These are phyloP conservation scores for Pterocles burchelli DNA, from an alignment of 2,113 vertebrate genomes.

Conservation along the genomic window DNA sequence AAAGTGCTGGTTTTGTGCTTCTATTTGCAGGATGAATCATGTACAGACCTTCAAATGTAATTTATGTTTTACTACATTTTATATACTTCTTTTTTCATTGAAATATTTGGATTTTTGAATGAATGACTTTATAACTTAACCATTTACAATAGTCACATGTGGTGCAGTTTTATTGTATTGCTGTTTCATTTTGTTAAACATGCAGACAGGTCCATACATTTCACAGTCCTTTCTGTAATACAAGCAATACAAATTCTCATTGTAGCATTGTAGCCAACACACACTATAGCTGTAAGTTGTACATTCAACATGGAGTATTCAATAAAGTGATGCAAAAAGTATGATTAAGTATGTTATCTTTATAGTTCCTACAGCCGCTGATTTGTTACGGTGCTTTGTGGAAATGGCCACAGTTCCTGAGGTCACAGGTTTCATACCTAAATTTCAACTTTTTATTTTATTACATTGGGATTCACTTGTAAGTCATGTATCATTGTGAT, in stretches of 20 bases:
- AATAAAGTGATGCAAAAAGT: conserved; percentile 77
- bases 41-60: conserved; percentile 86
- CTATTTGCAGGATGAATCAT: conserved; percentile 70
- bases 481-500: background rate
- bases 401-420: background rate
- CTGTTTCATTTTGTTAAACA: conserved; percentile 34
- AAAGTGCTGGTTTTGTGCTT: conserved; percentile 67
- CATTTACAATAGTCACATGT: conserved; percentile 64
- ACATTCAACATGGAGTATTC: conserved; percentile 66
- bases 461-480: conserved; percentile 14
- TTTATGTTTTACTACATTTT: conserved; percentile 84
- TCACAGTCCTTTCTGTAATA: conserved; percentile 56
- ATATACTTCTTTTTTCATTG: conserved; percentile 64
- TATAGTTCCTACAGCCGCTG: background rate
- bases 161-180: conserved; percentile 57
- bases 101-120: conserved; percentile 68
- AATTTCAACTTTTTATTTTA: background rate
- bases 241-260: background rate
- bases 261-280: conserved; percentile 50
- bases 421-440: conserved; percentile 1
- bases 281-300: conserved; percentile 55
- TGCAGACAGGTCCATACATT: conserved; percentile 74
- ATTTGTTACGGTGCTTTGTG: background rate
- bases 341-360: conserved; percentile 14
- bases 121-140: conserved; percentile 76